Conservation (phyloP, 1,140 invertebrate species). For the Pantala flavescens region DNA sequence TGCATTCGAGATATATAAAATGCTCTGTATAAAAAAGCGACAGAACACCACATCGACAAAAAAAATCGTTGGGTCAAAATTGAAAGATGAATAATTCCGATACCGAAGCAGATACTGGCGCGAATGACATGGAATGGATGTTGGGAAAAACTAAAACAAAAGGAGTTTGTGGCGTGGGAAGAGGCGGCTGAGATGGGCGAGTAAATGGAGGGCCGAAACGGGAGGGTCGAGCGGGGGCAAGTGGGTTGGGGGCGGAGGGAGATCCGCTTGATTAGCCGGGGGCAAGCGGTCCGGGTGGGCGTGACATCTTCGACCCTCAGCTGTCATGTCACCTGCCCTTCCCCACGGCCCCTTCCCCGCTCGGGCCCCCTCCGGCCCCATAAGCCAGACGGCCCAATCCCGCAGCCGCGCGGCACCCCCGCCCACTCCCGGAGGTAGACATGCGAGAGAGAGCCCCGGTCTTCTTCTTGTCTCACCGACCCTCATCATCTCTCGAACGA, state of each 20-base stretch:
- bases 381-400: not conserved
- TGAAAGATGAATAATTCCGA: no score
- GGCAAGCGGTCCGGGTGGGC: not conserved
- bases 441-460: not conserved
- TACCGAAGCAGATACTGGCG: not conserved
- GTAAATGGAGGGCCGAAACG: not conserved
- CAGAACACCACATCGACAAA: no score
- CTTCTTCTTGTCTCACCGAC: not conserved
- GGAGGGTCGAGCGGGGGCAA: not conserved
- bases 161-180: not conserved
- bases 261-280: not conserved
- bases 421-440: constrained; percentile 1
- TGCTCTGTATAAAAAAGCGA: no score
- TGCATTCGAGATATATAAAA: no score
- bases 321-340: constrained; percentile 7
- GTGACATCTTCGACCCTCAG: not conserved
- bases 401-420: not conserved
- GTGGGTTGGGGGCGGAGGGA: not conserved
- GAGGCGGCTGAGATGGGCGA: not conserved
- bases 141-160: not conserved
- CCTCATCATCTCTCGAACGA: not conserved
- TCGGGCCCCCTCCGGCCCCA: not conserved
- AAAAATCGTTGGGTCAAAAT: no score
- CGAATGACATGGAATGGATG: not conserved
- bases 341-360: not conserved